Evolutionary conservation across 2,888 invertebrate genomes (phyloP).

Genomic region (Stratiomys singularior): DNA sequence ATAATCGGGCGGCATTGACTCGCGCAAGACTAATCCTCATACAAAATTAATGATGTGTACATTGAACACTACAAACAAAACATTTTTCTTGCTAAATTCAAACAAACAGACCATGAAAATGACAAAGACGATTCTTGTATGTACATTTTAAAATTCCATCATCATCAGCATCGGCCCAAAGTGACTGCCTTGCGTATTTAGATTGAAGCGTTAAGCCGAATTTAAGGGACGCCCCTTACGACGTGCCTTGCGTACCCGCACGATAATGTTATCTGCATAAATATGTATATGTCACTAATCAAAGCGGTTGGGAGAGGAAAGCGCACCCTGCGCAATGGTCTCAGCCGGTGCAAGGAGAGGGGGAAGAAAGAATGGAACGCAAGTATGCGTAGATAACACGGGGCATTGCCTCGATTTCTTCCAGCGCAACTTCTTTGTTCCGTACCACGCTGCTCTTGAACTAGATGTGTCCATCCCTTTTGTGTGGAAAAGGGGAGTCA

Average conservation of each 20-base stretch:
- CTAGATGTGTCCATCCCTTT: conserved; percentile 2
- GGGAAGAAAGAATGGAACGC: too few relatives aligned
- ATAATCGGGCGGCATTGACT: not conserved
- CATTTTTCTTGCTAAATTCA: conserved; percentile 46
- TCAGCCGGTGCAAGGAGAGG: not conserved
- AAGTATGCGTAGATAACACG: not conserved
- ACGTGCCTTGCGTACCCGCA: not conserved
- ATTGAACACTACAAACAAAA: conserved; percentile 30
- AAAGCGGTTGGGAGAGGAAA: not conserved
- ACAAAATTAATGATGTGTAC: conserved; percentile 44
- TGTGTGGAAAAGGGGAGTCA: too few relatives aligned
- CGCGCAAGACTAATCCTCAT: conserved; percentile 39
- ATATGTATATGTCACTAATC: conserved; percentile 33
- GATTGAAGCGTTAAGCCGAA: conserved; percentile 21
- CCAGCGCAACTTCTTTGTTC: conserved; percentile 4
- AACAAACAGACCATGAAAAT: conserved; percentile 39
- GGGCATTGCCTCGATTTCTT: conserved; percentile 27
- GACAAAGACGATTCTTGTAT: conserved; percentile 17
- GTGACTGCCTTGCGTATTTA: not conserved
- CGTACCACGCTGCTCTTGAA: not conserved
- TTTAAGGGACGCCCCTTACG: conserved; percentile 23
- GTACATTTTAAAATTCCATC: conserved; percentile 12
- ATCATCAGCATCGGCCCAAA: not conserved
- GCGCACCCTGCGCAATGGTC: not conserved
- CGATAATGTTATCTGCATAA: conserved; percentile 41